These are phyloP conservation scores for Fabriciana adippe DNA, from an alignment of 2,888 invertebrate species.

Conservation along the genomic window DNA sequence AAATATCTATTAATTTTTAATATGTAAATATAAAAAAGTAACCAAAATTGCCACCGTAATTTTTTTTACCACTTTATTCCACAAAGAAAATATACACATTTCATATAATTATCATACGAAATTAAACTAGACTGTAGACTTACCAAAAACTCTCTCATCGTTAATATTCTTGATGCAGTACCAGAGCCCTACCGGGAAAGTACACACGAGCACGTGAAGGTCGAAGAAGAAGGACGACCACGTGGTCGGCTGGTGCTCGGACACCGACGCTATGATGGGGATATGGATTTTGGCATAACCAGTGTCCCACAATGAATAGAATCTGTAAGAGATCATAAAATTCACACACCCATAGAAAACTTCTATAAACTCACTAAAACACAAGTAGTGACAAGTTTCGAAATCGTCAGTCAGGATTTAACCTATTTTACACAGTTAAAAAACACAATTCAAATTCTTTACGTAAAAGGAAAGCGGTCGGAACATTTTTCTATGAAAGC, in stretches of 20 bases:
- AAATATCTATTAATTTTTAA: too few species aligned
- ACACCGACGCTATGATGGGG: slow-evolving; percentile 99
- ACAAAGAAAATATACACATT: neutral
- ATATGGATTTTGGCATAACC: slow-evolving; percentile 99
- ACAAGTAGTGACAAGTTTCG: too few species aligned
- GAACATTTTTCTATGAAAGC: too few species aligned
- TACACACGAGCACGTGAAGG: slow-evolving; percentile 96
- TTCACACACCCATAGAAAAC: neutral
- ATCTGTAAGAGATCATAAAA: slow-evolving; percentile 79
- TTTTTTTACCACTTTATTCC: too few species aligned
- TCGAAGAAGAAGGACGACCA: slow-evolving; percentile 99
- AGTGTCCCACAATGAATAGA: slow-evolving; percentile 99
- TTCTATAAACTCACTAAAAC: too few species aligned
- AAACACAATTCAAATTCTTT: too few species aligned
- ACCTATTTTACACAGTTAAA: too few species aligned
- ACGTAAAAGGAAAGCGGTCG: too few species aligned
- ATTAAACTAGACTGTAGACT: slow-evolving; percentile 53
- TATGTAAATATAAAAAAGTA: too few species aligned
- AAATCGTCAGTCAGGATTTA: too few species aligned
- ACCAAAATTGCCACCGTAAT: too few species aligned
- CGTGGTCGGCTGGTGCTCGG: slow-evolving; percentile 99
- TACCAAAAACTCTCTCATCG: slow-evolving; percentile 98
- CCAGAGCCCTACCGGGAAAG: slow-evolving; percentile 99
- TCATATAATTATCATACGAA: neutral
- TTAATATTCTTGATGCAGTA: slow-evolving; percentile 98